Evolutionary conservation across 1,140 invertebrate species (phyloP).

Genomic region (Pissodes strobi): DNA sequence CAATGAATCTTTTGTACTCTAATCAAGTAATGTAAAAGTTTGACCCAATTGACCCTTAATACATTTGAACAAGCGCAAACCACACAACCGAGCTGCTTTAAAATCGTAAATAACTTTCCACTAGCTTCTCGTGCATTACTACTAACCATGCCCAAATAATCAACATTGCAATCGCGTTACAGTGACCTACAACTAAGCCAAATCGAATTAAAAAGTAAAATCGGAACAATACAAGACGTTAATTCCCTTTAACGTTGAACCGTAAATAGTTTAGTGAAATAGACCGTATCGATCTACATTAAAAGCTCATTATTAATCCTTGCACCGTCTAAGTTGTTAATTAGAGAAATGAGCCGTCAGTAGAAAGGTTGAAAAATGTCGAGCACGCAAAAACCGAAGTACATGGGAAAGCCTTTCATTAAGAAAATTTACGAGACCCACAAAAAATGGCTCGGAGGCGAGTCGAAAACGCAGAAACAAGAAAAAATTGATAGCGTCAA

Average conservation of each 20-base stretch:
- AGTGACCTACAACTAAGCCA: constrained; percentile 30
- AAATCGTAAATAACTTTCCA: constrained; percentile 26
- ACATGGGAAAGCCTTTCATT: constrained; percentile 39
- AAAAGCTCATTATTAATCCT: constrained; percentile 11
- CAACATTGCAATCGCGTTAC: constrained; percentile 22
- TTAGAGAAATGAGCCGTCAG: constrained; percentile 17
- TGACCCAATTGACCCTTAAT: constrained; percentile 19
- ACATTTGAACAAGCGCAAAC: background rate
- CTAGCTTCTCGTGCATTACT: constrained; percentile 5
- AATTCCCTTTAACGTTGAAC: constrained; percentile 24
- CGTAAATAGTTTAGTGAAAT: constrained; percentile 22
- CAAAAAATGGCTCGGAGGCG: constrained; percentile 38
- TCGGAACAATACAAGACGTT: constrained; percentile 15
- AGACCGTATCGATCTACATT: constrained; percentile 30
- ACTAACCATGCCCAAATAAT: constrained; percentile 24
- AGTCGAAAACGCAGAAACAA: constrained; percentile 23
- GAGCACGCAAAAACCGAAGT: constrained; percentile 32
- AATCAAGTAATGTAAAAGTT: no score
- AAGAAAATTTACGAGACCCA: constrained; percentile 42
- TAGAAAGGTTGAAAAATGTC: constrained; percentile 23
- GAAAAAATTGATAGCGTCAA: constrained; percentile 23
- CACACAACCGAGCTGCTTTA: background rate
- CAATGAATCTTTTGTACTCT: no score
- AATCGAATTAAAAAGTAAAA: constrained; percentile 29
- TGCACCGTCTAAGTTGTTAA: constrained; percentile 12